These are phyloP conservation scores for Drosophila vallismaia DNA, from an alignment of 2,888 invertebrate genomes.

Conservation along the genomic window DNA sequence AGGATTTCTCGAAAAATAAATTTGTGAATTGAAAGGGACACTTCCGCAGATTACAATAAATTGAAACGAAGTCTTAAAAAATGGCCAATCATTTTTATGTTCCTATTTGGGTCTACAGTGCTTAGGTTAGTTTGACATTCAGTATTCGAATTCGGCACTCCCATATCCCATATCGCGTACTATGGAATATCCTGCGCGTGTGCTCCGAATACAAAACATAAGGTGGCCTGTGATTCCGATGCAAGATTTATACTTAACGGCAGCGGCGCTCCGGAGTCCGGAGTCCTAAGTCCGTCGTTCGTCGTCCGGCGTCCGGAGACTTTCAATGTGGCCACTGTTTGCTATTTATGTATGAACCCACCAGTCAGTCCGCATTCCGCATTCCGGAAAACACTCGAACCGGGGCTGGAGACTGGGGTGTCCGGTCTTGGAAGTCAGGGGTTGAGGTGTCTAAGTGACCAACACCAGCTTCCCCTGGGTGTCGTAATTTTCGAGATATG, in stretches of 20 bases:
- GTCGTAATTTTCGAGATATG: slow-evolving; percentile 84
- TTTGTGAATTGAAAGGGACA: slow-evolving; percentile 56
- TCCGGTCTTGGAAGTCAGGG: neutral
- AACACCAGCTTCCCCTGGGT: slow-evolving; percentile 80
- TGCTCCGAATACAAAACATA: slow-evolving; percentile 65
- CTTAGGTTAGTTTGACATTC: too few species aligned
- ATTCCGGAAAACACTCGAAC: neutral
- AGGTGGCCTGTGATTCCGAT: slow-evolving; percentile 39
- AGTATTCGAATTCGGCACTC: slow-evolving; percentile 15
- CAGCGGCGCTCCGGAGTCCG: slow-evolving; percentile 36
- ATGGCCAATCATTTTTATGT: slow-evolving; percentile 46
- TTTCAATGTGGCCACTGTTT: neutral
- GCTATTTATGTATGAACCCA: slow-evolving; percentile 6
- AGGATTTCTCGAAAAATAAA: slow-evolving; percentile 35
- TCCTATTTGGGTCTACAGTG: slow-evolving; percentile 19
- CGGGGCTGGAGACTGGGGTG: neutral
- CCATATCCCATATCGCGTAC: slow-evolving; percentile 55
- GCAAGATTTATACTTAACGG: slow-evolving; percentile 65
- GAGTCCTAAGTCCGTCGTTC: too few species aligned
- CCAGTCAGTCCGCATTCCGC: neutral
- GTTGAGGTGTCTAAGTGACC: slow-evolving; percentile 60
- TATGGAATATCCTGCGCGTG: slow-evolving; percentile 52
- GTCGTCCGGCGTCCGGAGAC: neutral
- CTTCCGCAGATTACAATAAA: slow-evolving; percentile 60
- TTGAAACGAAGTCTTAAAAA: slow-evolving; percentile 61